Evolutionary conservation across 2,113 vertebrate species (phyloP).

Genomic region (Columba janthina): DNA sequence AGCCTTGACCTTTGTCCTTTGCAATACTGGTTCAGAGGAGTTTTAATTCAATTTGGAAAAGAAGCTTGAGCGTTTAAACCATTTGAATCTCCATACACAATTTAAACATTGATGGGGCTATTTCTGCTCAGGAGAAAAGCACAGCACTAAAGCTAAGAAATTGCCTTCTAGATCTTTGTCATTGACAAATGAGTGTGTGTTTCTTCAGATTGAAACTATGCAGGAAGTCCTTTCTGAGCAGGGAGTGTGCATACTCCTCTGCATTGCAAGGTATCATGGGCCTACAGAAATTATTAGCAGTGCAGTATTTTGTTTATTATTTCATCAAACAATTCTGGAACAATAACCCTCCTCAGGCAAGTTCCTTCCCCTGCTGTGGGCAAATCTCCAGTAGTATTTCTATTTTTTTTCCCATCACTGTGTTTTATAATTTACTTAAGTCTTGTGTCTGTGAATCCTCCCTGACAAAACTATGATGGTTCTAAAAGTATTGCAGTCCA

Average conservation of each 20-base stretch:
- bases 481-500: not conserved
- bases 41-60: conserved; percentile 23
- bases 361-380: not conserved
- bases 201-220: not conserved
- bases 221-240: conserved; percentile 27
- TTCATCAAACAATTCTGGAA: conserved; percentile 36
- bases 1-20: conserved; percentile 40
- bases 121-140: not conserved
- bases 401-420: not conserved
- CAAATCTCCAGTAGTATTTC: not conserved
- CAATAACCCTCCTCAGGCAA: not conserved
- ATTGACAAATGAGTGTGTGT: not conserved
- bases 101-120: not conserved
- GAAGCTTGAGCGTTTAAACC: not conserved
- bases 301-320: conserved; percentile 42
- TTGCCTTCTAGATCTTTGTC: conserved; percentile 1
- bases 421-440: not conserved
- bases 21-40: conserved; percentile 1
- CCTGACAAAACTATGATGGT: not conserved
- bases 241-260: conserved; percentile 14
- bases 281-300: conserved; percentile 7
- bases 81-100: not conserved
- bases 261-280: not conserved
- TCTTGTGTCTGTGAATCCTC: not conserved
- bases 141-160: not conserved